These are phyloP conservation scores for Pediacus dermestoides DNA, from an alignment of 2,888 invertebrate genomes.

Conservation along the genomic window DNA sequence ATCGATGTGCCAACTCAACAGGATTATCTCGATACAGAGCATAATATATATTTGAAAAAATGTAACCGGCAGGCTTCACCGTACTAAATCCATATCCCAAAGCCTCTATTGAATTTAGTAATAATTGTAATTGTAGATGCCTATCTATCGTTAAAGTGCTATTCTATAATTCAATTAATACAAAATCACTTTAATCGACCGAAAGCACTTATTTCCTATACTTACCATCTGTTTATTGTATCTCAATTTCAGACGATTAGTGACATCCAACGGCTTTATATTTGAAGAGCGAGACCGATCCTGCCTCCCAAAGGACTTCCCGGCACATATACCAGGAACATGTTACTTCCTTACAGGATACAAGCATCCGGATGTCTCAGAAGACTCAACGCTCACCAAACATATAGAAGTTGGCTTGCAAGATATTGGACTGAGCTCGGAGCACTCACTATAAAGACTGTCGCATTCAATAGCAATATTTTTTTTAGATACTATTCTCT, in stretches of 20 bases:
- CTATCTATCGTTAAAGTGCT: too few species aligned
- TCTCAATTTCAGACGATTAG: slow-evolving; percentile 50
- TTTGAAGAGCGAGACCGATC: slow-evolving; percentile 72
- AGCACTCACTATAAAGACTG: slow-evolving; percentile 8
- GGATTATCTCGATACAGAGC: too few species aligned
- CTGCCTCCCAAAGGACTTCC: slow-evolving; percentile 82
- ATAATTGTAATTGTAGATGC: too few species aligned
- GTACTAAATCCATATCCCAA: too few species aligned
- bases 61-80: too few species aligned
- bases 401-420: slow-evolving; percentile 67
- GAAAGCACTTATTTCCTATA: too few species aligned
- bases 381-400: slow-evolving; percentile 58
- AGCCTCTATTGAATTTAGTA: too few species aligned
- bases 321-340: slow-evolving; percentile 71
- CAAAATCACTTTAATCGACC: too few species aligned
- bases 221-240: too few species aligned
- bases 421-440: slow-evolving; percentile 56
- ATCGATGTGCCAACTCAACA: too few species aligned
- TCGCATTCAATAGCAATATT: slow-evolving; percentile 5
- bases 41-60: too few species aligned
- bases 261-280: slow-evolving; percentile 70
- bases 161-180: too few species aligned
- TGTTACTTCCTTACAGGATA: slow-evolving; percentile 84
- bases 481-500: neutral
- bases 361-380: slow-evolving; percentile 65